Percentiles rank a stretch among this genome's conserved stretches.
These are phyloP conservation scores for Psophia crepitans DNA, from an alignment of 2,113 vertebrate genomes.

Conservation along the genomic window DNA sequence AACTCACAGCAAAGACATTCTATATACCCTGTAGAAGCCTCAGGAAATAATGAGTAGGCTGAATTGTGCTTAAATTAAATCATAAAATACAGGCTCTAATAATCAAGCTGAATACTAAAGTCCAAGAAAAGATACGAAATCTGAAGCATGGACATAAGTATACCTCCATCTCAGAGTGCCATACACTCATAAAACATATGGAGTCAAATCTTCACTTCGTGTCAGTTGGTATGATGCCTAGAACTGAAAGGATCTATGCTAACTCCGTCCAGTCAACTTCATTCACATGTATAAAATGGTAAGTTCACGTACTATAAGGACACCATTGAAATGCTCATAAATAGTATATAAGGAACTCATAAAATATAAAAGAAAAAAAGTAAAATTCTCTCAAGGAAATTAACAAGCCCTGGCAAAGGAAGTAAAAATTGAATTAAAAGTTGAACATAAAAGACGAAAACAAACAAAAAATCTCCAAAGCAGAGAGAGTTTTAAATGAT, in stretches of 20 bases:
- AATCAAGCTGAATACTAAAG: not conserved
- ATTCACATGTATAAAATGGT: not conserved
- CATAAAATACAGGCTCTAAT: not conserved
- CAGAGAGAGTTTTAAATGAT: not conserved
- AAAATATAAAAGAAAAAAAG: not conserved
- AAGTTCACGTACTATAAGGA: not conserved
- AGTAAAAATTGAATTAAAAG: not conserved
- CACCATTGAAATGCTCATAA: not conserved
- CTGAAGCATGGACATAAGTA: not conserved
- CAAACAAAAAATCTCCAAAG: not conserved
- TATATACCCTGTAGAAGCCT: not conserved
- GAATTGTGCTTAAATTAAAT: conserved; percentile 30
- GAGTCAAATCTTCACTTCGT: not conserved
- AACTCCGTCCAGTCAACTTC: not conserved
- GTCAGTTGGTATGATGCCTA: not conserved
- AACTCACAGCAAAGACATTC: not conserved
- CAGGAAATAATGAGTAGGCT: conserved; percentile 10
- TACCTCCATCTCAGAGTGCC: not conserved
- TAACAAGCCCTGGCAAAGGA: not conserved
- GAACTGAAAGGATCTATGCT: not conserved
- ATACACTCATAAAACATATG: not conserved
- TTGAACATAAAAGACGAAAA: not conserved
- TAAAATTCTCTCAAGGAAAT: not conserved
- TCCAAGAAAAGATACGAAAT: not conserved
- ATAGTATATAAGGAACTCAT: too few relatives aligned